phyloP scores from a whole-genome alignment of 1,140 invertebrate genomes.

The Caenorhabditis latens region DNA sequence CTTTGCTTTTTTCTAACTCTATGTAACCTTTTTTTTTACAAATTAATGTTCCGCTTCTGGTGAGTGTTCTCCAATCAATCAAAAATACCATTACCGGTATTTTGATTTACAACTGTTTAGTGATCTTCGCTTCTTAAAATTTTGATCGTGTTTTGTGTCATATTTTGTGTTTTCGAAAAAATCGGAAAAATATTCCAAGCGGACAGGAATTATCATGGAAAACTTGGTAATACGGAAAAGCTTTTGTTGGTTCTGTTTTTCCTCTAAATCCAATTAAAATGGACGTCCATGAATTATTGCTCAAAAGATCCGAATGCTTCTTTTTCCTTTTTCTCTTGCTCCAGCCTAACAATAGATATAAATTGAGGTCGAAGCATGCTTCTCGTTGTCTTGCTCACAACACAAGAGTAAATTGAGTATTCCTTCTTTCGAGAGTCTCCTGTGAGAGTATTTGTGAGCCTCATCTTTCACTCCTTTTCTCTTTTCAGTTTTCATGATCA shows the following conservation, averaged over 20 bases:
- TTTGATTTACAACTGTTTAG: too few species aligned
- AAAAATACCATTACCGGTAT: too few species aligned
- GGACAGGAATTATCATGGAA: too few species aligned
- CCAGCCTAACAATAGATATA: constrained; percentile 42
- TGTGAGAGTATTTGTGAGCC: constrained; percentile 42
- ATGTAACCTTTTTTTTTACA: too few species aligned
- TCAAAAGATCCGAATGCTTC: constrained; percentile 1
- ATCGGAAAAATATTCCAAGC: too few species aligned
- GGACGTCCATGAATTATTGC: constrained; percentile 34
- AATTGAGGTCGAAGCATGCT: constrained; percentile 50
- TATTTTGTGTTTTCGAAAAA: too few species aligned
- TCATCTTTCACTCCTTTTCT: background rate
- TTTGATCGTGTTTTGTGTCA: too few species aligned
- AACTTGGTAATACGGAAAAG: too few species aligned
- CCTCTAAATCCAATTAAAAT: constrained; percentile 1
- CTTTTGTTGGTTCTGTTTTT: background rate
- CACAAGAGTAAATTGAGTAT: constrained; percentile 49
- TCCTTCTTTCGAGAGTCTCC: constrained; percentile 25
- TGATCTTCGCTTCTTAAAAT: too few species aligned
- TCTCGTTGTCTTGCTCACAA: constrained; percentile 45
- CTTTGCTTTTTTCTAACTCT: background rate
- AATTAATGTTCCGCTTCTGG: too few species aligned
- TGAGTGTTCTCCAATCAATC: too few species aligned
- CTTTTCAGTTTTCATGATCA: constrained; percentile 4
- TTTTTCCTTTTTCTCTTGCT: constrained; percentile 9